Evolutionary conservation across 2,888 invertebrate genomes (phyloP).

Genomic region (Hirtodrosophila confusa): DNA sequence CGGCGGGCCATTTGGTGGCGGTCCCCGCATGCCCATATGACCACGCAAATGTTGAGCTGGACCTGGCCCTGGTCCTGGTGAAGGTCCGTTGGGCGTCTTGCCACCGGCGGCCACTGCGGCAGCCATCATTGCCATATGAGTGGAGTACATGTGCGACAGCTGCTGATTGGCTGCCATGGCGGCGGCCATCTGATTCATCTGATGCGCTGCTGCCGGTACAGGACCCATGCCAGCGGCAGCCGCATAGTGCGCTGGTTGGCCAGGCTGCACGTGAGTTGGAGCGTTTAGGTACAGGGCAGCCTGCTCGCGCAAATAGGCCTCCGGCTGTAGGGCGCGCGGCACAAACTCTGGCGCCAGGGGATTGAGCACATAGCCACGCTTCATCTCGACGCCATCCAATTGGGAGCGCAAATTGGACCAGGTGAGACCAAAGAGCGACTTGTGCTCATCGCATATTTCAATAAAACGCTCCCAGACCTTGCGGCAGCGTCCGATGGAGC

Average conservation of each 20-base stretch:
- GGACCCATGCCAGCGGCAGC: slow-evolving; percentile 66
- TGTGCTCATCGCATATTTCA: slow-evolving; percentile 89
- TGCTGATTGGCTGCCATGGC: slow-evolving; percentile 72
- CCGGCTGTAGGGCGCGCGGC: slow-evolving; percentile 86
- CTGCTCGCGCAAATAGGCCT: slow-evolving; percentile 84
- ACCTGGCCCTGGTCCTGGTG: slow-evolving; percentile 62
- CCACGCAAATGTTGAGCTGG: slow-evolving; percentile 65
- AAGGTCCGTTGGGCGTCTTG: slow-evolving; percentile 63
- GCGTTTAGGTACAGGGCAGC: slow-evolving; percentile 80
- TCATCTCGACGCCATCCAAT: slow-evolving; percentile 90
- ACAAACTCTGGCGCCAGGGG: slow-evolving; percentile 92
- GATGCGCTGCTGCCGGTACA: slow-evolving; percentile 64
- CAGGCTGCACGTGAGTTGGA: slow-evolving; percentile 48
- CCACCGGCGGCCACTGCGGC: slow-evolving; percentile 62
- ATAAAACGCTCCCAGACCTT: slow-evolving; percentile 93
- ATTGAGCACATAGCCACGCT: slow-evolving; percentile 91
- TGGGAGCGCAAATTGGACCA: slow-evolving; percentile 88
- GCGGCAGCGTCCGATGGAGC: slow-evolving; percentile 91
- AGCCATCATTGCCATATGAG: slow-evolving; percentile 79
- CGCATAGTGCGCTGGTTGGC: slow-evolving; percentile 60
- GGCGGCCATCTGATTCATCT: slow-evolving; percentile 79
- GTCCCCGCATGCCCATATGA: slow-evolving; percentile 77
- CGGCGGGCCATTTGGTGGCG: slow-evolving; percentile 67
- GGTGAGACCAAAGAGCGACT: slow-evolving; percentile 89
- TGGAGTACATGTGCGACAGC: slow-evolving; percentile 78